A percentile compares a stretch with the other conserved stretches of the same genome.
Conservation (phyloP, 2,113 vertebrate species). For the Diadophis punctatus region DNA sequence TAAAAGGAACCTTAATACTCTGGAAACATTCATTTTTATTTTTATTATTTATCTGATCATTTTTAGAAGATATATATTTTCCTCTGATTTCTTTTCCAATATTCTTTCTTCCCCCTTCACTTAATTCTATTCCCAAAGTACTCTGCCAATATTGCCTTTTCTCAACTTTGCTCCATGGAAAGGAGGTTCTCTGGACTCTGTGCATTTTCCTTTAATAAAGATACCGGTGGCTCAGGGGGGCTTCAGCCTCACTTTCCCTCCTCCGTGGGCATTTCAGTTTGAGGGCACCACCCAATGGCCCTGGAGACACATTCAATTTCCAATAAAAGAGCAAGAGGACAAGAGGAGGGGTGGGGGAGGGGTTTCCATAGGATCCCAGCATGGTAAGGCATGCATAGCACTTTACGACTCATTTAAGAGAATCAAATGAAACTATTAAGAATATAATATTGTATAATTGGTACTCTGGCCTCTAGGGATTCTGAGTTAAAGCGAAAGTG, state of each 20-base stretch:
- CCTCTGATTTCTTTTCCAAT: not conserved
- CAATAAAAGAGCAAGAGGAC: no score
- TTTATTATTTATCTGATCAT: not conserved
- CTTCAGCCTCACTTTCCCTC: not conserved
- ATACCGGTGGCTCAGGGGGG: no score
- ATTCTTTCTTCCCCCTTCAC: not conserved
- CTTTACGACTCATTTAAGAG: not conserved
- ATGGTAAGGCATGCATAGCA: not conserved
- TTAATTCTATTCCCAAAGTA: not conserved
- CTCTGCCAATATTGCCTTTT: not conserved
- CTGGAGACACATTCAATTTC: no score
- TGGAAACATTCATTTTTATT: not conserved
- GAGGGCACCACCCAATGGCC: not conserved
- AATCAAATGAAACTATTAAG: not conserved
- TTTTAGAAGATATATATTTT: not conserved
- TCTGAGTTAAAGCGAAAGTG: not conserved
- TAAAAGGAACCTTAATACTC: not conserved
- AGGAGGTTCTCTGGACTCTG: no score
- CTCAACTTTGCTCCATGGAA: not conserved
- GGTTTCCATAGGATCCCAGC: not conserved
- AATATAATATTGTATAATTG: not conserved
- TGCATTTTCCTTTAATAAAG: not conserved
- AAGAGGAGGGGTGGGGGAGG: accelerated
- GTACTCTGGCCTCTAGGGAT: not conserved
- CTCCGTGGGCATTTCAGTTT: not conserved